Evolutionary conservation across 2,113 vertebrate species (phyloP).

Genomic region (Amphiprion ocellaris): DNA sequence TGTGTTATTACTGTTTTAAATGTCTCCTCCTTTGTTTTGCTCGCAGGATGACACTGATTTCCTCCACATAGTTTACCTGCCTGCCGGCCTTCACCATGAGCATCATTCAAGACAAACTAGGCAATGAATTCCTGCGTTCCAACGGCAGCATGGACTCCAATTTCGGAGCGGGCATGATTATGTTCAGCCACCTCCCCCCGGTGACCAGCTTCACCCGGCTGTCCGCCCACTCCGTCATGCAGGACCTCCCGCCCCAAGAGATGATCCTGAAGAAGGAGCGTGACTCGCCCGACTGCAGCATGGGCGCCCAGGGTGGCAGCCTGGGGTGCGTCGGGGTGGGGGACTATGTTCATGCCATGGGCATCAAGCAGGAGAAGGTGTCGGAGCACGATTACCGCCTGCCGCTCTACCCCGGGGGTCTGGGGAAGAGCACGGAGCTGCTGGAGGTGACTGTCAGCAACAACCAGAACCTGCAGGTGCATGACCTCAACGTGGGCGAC

Average conservation of each 20-base stretch:
- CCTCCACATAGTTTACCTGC: constrained; percentile 71
- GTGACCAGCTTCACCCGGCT: constrained; percentile 97
- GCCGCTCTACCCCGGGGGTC: constrained; percentile 83
- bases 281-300: constrained; percentile 87
- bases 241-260: constrained; percentile 88
- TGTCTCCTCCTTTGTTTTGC: background rate
- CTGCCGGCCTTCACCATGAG: constrained; percentile 81
- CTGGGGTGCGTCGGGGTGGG: constrained; percentile 61
- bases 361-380: constrained; percentile 96
- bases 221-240: constrained; percentile 89
- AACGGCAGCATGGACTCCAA: constrained; percentile 91
- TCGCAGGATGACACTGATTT: constrained; percentile 77
- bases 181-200: constrained; percentile 97
- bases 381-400: constrained; percentile 91
- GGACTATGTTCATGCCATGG: constrained; percentile 90
- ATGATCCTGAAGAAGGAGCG: constrained; percentile 97
- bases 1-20: constrained; percentile 7
- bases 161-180: constrained; percentile 93
- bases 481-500: constrained; percentile 89
- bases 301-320: constrained; percentile 64
- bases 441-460: constrained; percentile 86
- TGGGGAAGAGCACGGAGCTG: constrained; percentile 84
- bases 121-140: constrained; percentile 90
- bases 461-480: constrained; percentile 88
- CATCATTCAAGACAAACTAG: constrained; percentile 91